These are phyloP conservation scores for Ochotona princeps DNA, from an alignment of 2,113 vertebrate species.

Conservation along the genomic window DNA sequence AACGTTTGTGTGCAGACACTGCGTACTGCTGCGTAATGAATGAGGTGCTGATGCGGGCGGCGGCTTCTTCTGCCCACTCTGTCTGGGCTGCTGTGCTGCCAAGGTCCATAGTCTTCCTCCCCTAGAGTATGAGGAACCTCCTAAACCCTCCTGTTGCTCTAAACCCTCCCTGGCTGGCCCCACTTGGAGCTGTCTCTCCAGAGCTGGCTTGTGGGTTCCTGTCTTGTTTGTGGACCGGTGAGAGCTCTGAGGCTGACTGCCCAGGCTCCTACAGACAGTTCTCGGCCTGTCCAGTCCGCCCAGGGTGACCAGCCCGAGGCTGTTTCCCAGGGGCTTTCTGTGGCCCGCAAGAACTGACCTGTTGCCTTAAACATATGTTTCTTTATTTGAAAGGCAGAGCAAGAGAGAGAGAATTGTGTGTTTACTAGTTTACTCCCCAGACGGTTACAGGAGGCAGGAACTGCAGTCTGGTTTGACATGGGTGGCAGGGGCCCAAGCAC, in stretches of 20 bases:
- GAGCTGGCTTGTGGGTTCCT: neutral
- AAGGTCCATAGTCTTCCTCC: neutral
- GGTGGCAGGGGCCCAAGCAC: too few species aligned
- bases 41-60: neutral
- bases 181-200: neutral
- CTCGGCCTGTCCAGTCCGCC: too few species aligned
- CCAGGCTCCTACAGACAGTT: too few species aligned
- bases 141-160: neutral
- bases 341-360: neutral
- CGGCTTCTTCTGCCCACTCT: rapidly evolving
- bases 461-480: too few species aligned
- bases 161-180: rapidly evolving
- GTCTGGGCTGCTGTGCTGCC: rapidly evolving
- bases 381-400: too few species aligned
- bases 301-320: neutral
- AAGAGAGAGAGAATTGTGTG: too few species aligned
- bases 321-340: neutral
- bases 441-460: too few species aligned
- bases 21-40: neutral
- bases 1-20: too few species aligned
- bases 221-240: neutral
- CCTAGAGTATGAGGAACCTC: neutral
- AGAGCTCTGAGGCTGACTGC: neutral
- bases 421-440: too few species aligned
- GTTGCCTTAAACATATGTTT: too few species aligned